A percentile compares a stretch with the other conserved stretches of the same genome.
Evolutionary conservation across 2,888 invertebrate species (phyloP).

Genomic region (Eurytoma adleriae): DNA sequence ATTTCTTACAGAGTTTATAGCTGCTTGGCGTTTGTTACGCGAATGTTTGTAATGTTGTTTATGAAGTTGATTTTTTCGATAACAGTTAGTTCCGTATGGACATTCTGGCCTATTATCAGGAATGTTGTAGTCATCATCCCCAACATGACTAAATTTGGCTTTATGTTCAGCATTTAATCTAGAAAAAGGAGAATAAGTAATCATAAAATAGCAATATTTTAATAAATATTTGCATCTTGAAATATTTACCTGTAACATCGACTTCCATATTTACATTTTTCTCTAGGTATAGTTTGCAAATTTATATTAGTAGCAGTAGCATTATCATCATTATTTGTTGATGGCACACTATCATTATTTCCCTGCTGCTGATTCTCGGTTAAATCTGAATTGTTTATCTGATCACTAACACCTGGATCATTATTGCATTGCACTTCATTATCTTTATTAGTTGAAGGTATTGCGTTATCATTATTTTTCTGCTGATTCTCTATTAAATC

Average conservation of each 20-base stretch:
- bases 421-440: background rate
- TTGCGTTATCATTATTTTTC: background rate
- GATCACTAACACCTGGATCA: background rate
- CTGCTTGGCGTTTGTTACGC: slow-evolving; percentile 8
- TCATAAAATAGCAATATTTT: background rate
- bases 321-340: background rate
- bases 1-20: background rate
- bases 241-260: slow-evolving; percentile 80
- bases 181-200: slow-evolving; percentile 1
- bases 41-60: slow-evolving; percentile 77
- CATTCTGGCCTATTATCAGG: slow-evolving; percentile 77
- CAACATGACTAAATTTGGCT: slow-evolving; percentile 81
- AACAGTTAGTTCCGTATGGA: slow-evolving; percentile 79
- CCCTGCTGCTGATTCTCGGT: background rate
- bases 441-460: background rate
- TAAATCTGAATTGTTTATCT: background rate
- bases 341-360: slow-evolving; percentile 6
- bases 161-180: slow-evolving; percentile 79
- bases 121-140: slow-evolving; percentile 80
- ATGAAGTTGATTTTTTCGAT: slow-evolving; percentile 79
- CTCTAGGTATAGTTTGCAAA: slow-evolving; percentile 66
- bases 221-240: background rate
- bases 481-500: background rate
- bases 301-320: slow-evolving; percentile 7
- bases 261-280: slow-evolving; percentile 82